Base-by-base conservation (phyloP, 2,888 invertebrate genomes). In the Listrodromus nycthemerus region DNA sequence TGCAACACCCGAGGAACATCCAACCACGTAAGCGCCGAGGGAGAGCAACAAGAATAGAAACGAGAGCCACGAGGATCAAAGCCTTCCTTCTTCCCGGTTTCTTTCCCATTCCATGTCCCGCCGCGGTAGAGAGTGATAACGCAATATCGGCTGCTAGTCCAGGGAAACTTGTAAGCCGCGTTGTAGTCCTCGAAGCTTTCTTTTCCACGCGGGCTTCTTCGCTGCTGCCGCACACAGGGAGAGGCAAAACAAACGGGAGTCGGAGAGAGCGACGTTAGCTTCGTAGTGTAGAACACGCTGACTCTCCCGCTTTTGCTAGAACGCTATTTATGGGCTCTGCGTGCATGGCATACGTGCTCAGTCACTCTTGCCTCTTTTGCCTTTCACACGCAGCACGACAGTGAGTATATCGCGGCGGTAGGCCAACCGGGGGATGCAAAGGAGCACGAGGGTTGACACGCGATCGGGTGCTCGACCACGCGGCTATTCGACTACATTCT, bases 251-350 rank as follows among this genome's bases (percentile, higher is more conserved):
- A 16, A 45, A 27, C 19, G 37, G 41, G 52, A 76, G 24, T 45
- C 69, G 58, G 78, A 78, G 81, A 71, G 70, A 70, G 37, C 41
- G 37, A 58, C 80, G 73, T 65, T 82, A 61, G 79, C 79, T 84
- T 75, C 63, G 61, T 79, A 80, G 24, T 71, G 41, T 63, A 10
- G 58, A 82, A 83, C 71, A 70, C 76, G 79, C 80, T 52, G 76
- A 87, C 74, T 84, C 82, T 82, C 79, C 80, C 69, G 77, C 77
- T 82, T 83, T 83, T 66, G 84, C 83, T 87, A 87, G 88, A 86
- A 86, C 85, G 88, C 91, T 92, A 91, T 92, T 92, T 92, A 92
- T 91, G 89, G 90, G 85, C 73, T 73, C 84, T 88, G 89, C 92
- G 92, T 92, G 92, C 88, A 75, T 69, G 75, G 91, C 90, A 91